Evolutionary conservation across 2,888 invertebrate species (phyloP), one percentile per base, ranked within the genome.

Genomic region (Boloria selene): DNA sequence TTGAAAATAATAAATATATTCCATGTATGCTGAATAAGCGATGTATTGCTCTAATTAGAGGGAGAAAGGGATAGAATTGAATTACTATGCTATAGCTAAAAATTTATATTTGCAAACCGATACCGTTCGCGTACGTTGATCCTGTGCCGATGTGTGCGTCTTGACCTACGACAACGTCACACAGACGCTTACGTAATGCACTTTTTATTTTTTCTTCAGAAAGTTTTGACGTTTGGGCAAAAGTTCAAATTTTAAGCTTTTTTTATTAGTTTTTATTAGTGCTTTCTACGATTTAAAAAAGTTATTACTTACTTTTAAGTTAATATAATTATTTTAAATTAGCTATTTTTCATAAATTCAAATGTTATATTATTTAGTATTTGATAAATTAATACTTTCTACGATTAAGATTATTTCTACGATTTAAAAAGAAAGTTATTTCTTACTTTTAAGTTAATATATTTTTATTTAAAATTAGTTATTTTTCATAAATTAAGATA

Each of bases 71-170:
- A 68, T 74, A 63, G 67, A 60, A 61, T 70, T 61, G 51, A 65
- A 70, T 76, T 74, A 73, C 77, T 69, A 47, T 63, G 59, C 64
- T 64, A 69, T 64, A 69, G 63, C 64, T 56, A 64, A 64, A 69
- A 67, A 69, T 64, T 77, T 78, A 79, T 80, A 81, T 79, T 78
- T 73, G 81, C 81, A 83, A 85, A 87, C 87, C 77, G 86, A 87
- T 83, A 86, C 82, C 77, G 78, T 80, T 71, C 72, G 80, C 84
- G 85, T 79, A 74, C 86, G 78, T 83, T 86, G 85, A 84, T 82
- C 87, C 63, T 49, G 74, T 74, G 63, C 71, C 71, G 70, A 72
- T 71, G 73, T 61, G 68, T 72, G 72, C 74, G 77, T 73, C 77
- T 75, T 81, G 81, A 82, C 82, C 81, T 82, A 81, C 76, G 79